A percentile compares a stretch with the other conserved stretches of the same genome.
Evolutionary conservation across 2,888 invertebrate genomes (phyloP).

Genomic region (Monochamus alternatus): DNA sequence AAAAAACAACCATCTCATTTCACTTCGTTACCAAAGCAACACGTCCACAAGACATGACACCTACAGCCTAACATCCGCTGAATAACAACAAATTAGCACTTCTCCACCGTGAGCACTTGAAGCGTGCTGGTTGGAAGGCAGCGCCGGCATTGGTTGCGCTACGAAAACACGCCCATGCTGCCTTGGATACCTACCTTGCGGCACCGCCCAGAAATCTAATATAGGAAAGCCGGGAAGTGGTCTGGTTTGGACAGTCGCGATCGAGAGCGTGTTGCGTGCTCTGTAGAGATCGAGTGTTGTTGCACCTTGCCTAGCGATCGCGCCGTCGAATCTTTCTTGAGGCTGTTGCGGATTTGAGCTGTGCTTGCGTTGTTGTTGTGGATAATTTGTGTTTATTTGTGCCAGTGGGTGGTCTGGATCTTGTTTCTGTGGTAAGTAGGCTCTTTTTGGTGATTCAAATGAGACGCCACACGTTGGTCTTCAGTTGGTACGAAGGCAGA

Average conservation of each 20-base stretch:
- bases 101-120: constrained; percentile 49
- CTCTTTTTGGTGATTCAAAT: not conserved
- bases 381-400: constrained; percentile 13
- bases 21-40: constrained; percentile 27
- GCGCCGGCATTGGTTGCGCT: constrained; percentile 42
- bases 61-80: constrained; percentile 47
- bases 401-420: not conserved
- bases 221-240: constrained; percentile 60
- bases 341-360: not conserved
- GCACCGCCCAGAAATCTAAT: constrained; percentile 61
- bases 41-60: constrained; percentile 35
- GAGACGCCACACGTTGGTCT: too few species aligned
- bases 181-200: constrained; percentile 60
- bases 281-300: constrained; percentile 3
- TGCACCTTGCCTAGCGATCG: not conserved
- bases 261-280: constrained; percentile 41
- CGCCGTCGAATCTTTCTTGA: constrained; percentile 3
- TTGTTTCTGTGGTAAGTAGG: constrained; percentile 6
- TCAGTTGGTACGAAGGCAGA: too few species aligned
- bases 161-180: constrained; percentile 58
- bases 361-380: constrained; percentile 11
- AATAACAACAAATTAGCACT: constrained; percentile 64
- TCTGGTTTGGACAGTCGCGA: constrained; percentile 57
- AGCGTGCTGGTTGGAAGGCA: constrained; percentile 43
- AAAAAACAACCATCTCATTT: constrained; percentile 27